Evolutionary conservation across 2,113 vertebrate genomes (phyloP).

Genomic region (Pituophis catenifer): DNA sequence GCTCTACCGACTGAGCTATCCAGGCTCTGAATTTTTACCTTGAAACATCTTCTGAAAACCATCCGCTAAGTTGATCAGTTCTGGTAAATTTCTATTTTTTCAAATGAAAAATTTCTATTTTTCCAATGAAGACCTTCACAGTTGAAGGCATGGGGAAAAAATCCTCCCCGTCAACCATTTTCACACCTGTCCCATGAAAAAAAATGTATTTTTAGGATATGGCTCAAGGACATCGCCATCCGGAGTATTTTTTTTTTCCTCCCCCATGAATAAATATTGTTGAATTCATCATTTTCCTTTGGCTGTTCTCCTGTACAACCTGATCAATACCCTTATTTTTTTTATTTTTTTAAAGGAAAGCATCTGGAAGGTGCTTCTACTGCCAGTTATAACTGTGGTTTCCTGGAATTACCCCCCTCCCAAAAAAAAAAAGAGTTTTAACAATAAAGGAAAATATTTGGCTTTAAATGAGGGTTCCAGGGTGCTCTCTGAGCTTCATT

Average conservation of each 20-base stretch:
- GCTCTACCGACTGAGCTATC: conserved; percentile 18
- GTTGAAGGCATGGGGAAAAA: not conserved
- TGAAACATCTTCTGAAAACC: not conserved
- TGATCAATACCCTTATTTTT: not conserved
- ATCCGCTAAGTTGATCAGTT: not conserved
- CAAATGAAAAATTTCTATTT: not conserved
- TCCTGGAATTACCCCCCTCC: not conserved
- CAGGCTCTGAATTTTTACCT: fast-evolving
- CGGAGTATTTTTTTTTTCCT: not conserved
- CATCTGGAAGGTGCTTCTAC: not conserved
- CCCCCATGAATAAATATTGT: not conserved
- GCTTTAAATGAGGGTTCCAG: not conserved
- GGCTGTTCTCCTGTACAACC: not conserved
- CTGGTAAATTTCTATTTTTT: not conserved
- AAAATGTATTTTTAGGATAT: not conserved
- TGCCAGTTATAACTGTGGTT: not conserved
- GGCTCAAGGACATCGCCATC: not conserved
- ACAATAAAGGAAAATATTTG: not conserved
- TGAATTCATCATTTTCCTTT: not conserved
- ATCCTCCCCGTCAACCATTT: not conserved
- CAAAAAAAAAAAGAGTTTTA: no score
- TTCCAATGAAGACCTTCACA: not conserved
- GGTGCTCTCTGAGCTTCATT: not conserved
- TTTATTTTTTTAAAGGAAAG: not conserved
- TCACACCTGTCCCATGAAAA: not conserved